Evolutionary conservation across 2,113 vertebrate species (phyloP).

Genomic region (Hystrix brachyura): DNA sequence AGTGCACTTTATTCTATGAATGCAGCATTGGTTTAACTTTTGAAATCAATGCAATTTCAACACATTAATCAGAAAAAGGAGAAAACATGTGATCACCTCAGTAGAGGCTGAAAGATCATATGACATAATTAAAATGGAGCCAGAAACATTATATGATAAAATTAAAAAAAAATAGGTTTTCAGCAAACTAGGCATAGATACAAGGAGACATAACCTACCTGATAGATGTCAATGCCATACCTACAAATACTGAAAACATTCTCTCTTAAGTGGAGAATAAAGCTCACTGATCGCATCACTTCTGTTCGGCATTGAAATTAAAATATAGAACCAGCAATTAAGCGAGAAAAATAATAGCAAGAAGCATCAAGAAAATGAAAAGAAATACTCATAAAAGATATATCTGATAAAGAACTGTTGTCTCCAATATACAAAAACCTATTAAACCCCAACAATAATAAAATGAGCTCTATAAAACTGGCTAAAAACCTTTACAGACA

Average conservation of each 20-base stretch:
- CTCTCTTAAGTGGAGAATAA: neutral
- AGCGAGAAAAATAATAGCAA: neutral
- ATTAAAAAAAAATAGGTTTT: neutral
- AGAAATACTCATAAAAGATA: neutral
- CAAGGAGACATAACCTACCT: neutral
- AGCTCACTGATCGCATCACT: too few species aligned
- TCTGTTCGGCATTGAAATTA: neutral
- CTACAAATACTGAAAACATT: neutral
- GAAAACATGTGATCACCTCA: neutral
- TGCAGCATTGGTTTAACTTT: neutral
- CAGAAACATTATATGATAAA: neutral
- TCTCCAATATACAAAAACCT: neutral
- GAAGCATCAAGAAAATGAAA: neutral
- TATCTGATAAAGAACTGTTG: neutral
- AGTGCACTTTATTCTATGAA: neutral
- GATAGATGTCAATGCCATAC: neutral
- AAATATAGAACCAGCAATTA: neutral
- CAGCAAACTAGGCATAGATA: neutral
- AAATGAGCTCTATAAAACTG: neutral
- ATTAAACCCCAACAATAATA: neutral
- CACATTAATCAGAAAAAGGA: neutral
- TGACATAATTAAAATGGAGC: neutral
- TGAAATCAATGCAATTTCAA: conserved; percentile 35
- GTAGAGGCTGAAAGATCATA: neutral
- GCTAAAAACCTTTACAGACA: neutral